A percentile compares a stretch with the other conserved stretches of the same genome.
These are phyloP conservation scores for Merops nubicus DNA, from an alignment of 2,113 vertebrate genomes.

Conservation along the genomic window DNA sequence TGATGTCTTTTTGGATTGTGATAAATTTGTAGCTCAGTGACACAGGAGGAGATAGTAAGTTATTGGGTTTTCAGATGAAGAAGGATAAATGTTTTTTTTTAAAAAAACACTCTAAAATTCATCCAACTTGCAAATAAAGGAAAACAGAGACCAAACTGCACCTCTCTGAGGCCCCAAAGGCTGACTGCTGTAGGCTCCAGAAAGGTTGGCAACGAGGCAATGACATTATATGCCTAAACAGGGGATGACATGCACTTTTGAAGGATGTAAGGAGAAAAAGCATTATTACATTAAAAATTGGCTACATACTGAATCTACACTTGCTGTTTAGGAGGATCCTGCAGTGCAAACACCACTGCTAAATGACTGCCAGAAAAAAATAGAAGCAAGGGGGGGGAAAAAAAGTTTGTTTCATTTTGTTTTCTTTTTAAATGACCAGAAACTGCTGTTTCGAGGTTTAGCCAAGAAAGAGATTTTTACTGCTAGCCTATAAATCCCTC, in stretches of 20 bases:
- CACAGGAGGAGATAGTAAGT: not conserved
- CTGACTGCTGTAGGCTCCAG: not conserved
- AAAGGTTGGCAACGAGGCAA: not conserved
- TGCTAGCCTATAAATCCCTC: slow-evolving; percentile 47
- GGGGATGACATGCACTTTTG: not conserved
- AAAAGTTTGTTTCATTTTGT: slow-evolving; percentile 33
- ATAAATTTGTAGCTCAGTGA: not conserved
- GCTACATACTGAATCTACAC: not conserved
- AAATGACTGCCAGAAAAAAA: not conserved
- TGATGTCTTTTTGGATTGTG: not conserved
- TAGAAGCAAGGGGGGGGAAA: not conserved
- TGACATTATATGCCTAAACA: slow-evolving; percentile 1
- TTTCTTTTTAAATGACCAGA: slow-evolving; percentile 48
- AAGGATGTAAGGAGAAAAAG: not conserved
- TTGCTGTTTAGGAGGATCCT: slow-evolving; percentile 9
- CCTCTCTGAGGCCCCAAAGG: not conserved
- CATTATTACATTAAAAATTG: not conserved
- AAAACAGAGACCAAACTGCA: not conserved
- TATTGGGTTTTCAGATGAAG: not conserved
- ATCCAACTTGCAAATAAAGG: not conserved
- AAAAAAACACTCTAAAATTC: not conserved
- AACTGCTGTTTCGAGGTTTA: slow-evolving; percentile 37
- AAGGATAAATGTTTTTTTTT: not conserved
- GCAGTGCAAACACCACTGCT: not conserved
- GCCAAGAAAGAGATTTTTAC: slow-evolving; percentile 52